phyloP scores from a whole-genome alignment of 2,888 invertebrate genomes.

The Tiliacea aurago region DNA sequence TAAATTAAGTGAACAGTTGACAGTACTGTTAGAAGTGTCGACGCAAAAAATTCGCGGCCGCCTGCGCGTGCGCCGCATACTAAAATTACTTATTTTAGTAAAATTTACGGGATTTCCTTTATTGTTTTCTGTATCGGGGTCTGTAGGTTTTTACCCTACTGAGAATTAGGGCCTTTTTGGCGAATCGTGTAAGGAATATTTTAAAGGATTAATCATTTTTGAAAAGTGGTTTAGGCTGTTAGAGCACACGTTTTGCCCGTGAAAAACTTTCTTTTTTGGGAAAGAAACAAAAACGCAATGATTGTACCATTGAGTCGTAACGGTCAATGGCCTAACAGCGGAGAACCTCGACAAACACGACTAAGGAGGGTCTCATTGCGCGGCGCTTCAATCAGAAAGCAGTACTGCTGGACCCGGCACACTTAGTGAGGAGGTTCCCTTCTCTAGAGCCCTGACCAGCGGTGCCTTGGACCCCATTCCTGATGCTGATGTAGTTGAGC shows the following conservation, averaged over 20 bases:
- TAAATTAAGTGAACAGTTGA: conserved; percentile 59
- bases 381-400: neutral
- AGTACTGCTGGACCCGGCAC: too few relatives aligned
- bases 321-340: neutral
- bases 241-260: neutral
- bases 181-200: conserved; percentile 36
- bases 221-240: neutral
- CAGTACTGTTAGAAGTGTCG: conserved; percentile 48
- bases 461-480: neutral
- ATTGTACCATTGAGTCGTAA: too few relatives aligned
- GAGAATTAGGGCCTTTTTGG: conserved; percentile 23
- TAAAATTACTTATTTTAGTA: conserved; percentile 41
- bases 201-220: conserved; percentile 1
- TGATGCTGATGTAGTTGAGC: neutral
- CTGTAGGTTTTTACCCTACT: conserved; percentile 54
- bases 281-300: neutral
- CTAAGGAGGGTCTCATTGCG: neutral
- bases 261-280: neutral
- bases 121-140: conserved; percentile 50
- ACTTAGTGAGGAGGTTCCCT: neutral
- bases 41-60: conserved; percentile 54
- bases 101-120: conserved; percentile 66
- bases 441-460: too few relatives aligned
- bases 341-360: neutral
- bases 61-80: conserved; percentile 50